Base-by-base conservation (phyloP, 2,888 invertebrate species). In the Drosophila pseudotakahashii region DNA sequence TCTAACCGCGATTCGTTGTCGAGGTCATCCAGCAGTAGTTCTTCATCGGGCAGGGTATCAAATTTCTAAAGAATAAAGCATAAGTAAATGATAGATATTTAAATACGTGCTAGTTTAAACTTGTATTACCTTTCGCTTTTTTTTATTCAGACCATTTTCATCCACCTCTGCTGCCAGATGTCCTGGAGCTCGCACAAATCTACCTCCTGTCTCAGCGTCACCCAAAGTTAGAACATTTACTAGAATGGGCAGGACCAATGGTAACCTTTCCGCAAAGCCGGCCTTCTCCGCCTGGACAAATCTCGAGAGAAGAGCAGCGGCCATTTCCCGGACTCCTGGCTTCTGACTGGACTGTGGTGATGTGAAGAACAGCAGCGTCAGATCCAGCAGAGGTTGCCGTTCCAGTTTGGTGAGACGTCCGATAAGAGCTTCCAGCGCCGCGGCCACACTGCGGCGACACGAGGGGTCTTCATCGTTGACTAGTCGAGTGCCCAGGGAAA, bases 391-490 rank as follows among this genome's bases (percentile, higher is more conserved):
- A 54, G 94, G 93, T 81, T 95, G 94, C 44, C 94, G 93, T 50
- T 94, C 93, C 6, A 93, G 89, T 7, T 93, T 91, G 0, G 93
- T 91, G 0, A 96, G 88, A 53, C 94, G 93, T 3, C 88, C 90
- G 14, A 98, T 90, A 91, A 98, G 93, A 2, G 94, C 92, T 78
- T 96, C 95, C 13, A 98, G 93, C 64, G 96, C 95, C 32, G 93
- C 93, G 0, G 97, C 96, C 13, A 95, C 94, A 59, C 94, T 93
- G 79, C 95, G 95, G 23, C 96, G 94, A 81, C 97, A 97, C 11
- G 94, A 94, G 0, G 96, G 93, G 37, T 96, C 95, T 4, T 95
- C 94, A 81, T 99, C 98, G 89, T 98, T 97, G 10, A 97, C 93
- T 89, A 98, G 93, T 52, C 96, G 93, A 0, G 95, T 95, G 10